Evolutionary conservation across 1,140 invertebrate genomes (phyloP), one percentile per base, ranked within the genome.

Genomic region (Magallana gigas): DNA sequence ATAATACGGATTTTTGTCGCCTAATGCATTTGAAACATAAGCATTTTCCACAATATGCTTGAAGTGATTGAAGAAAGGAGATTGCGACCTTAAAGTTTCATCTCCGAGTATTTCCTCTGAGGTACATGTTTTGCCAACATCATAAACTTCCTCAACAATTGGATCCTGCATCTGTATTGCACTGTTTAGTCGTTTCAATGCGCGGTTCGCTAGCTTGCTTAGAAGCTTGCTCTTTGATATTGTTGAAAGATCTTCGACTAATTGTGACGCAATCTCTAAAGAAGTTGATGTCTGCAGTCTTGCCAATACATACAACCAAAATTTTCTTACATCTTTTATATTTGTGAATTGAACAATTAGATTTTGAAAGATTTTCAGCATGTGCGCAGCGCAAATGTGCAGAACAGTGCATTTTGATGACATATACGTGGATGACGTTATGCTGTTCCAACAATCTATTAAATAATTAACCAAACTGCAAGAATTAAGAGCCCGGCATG

Each of bases 301-400:
- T 57, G 18, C 29, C 29, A 36, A 11, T 14, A 81, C 76, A 48
- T n/a, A 36, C 76, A 81, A 1, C 76, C 29, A 81, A 48, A 29
- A 81, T 18, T 36, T 81, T 11, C 18, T 48, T 11, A 18, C n/a
- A 16, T 68, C 12, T 16, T 18, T 68, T 14, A 14, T 14, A 14
- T 68, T 18, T 68, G 62, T 68, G 62, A n/a, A 68, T n/a, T n/a
- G 8, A 68, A n/a, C n/a, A 18, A 68, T 8, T 8, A 68, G 8
- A 14, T 68, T n/a, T 68, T 68, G 62, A 68, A 68, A 68, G n/a
- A 68, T 18, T 18, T 68, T 68, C 62, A 68, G 12, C 62, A 68
- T 68, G n/a, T 68, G 62, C 1, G 62, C 12, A 68, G 62, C 12
- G 18, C n/a, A n/a, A 18, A 68, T 68, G 12, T 68, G 12, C n/a